phyloP scores from a whole-genome alignment of 2,888 invertebrate species.

The Bursaphelenchus okinawaensis region DNA sequence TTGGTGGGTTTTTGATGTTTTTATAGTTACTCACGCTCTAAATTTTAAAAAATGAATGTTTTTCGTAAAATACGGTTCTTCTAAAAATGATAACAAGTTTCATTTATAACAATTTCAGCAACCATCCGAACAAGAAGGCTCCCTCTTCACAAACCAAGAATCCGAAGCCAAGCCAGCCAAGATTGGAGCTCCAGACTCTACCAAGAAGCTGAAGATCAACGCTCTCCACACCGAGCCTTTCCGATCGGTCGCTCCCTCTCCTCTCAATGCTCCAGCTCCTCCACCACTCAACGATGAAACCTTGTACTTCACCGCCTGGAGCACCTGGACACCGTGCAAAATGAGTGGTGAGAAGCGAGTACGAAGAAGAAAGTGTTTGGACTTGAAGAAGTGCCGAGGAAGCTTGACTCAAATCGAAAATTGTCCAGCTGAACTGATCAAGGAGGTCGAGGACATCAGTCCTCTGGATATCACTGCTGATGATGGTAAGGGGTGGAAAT shows the following conservation, averaged over 20 bases:
- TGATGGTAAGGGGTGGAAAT: conserved; percentile 5
- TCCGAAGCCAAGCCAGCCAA: conserved; percentile 3
- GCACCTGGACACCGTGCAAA: conserved; percentile 52
- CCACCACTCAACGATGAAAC: conserved; percentile 15
- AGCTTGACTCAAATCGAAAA: conserved; percentile 45
- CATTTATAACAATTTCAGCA: neutral
- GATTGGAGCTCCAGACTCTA: neutral
- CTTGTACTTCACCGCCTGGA: conserved; percentile 54
- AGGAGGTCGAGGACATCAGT: neutral
- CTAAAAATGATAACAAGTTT: neutral
- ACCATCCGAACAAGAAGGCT: neutral
- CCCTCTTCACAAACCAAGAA: neutral
- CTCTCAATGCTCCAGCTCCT: neutral
- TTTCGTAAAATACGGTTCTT: neutral
- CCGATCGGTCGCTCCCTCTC: neutral
- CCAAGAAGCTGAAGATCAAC: conserved; percentile 2
- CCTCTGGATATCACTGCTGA: conserved; percentile 3
- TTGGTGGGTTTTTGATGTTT: neutral
- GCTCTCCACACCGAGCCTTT: neutral
- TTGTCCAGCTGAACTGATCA: conserved; percentile 21
- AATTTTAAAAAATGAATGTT: neutral
- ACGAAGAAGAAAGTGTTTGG: conserved; percentile 51
- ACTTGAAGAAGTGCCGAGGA: conserved; percentile 47
- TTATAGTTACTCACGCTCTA: too few relatives aligned
- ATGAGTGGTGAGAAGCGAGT: conserved; percentile 51